Base-by-base conservation (phyloP, 2,797 vertebrate species). In the Myotis myotis region DNA sequence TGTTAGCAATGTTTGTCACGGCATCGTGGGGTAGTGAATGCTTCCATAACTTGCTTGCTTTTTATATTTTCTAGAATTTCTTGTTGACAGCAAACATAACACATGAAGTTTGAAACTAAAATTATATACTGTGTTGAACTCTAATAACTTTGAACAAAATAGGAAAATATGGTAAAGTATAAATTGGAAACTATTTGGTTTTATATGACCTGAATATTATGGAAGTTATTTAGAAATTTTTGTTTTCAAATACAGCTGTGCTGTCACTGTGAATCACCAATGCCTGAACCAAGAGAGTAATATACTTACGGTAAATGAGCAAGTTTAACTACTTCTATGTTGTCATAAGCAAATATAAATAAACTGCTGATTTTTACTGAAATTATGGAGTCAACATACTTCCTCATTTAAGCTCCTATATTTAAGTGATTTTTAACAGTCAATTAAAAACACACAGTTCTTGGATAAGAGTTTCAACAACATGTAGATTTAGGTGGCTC, bases 161-260 rank as follows among this genome's bases (percentile, higher is more conserved):
- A 57, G 41, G 33, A 93, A 79, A 87, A 66, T 30, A 44, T 4
- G 12, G 20, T 41, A 68, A 86, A 53, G 30, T 36, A 36, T 19
- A 66, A 90, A 8, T 47, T 47, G 47, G 47, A 47, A 47, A 15
- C 47, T 47, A 47, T 47, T 47, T 47, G 47, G 12, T 15, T 47
- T 47, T 47, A 47, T 47, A 25, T 47, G 30, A 85, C 33, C 19
- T 68, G 25, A 19, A 6, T 47, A 70, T 13, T 70, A 81, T 66
- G 23, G 20, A 87, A 79, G 57, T 68, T 83, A 90, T 60, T 90
- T 83, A 83, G 64, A 83, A 78, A 47, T 74, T 49, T 91, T 71
- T 66, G 8, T 91, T 89, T 87, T 83, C 71, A 90, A 53, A 90
- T 76, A 85, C 16, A 85, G 74, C n/a, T 36, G 25, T n/a, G 15